Evolutionary conservation across 2,113 vertebrate species (phyloP).

Genomic region (Macquaria ambigua): DNA sequence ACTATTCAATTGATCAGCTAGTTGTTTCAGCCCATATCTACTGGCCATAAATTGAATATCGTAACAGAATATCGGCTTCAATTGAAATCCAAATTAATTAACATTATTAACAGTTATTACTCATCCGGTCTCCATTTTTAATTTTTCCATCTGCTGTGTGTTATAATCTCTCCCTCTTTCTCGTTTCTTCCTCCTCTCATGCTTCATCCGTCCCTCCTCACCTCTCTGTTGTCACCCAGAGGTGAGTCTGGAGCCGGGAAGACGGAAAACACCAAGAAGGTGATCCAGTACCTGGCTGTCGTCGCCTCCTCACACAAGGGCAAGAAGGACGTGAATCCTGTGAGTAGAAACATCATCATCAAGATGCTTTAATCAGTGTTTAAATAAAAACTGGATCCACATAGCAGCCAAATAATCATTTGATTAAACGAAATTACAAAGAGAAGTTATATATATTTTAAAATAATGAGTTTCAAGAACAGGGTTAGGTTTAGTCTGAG

Average conservation of each 20-base stretch:
- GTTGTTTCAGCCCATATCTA: too few species aligned
- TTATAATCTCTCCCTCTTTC: not conserved
- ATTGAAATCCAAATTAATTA: too few species aligned
- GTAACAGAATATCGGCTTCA: not conserved
- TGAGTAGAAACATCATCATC: constrained; percentile 59
- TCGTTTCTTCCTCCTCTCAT: not conserved
- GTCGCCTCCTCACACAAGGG: constrained; percentile 96
- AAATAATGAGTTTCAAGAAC: too few species aligned
- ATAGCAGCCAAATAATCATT: too few species aligned
- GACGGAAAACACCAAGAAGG: constrained; percentile 99
- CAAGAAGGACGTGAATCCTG: constrained; percentile 84
- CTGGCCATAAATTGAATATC: not conserved
- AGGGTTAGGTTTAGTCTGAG: too few species aligned
- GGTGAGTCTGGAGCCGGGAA: constrained; percentile 98
- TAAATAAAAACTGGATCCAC: not conserved
- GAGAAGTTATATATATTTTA: not conserved
- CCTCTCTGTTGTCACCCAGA: constrained; percentile 74
- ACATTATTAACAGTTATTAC: too few species aligned
- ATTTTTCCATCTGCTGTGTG: not conserved
- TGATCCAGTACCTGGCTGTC: constrained; percentile 97
- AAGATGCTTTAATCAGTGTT: not conserved
- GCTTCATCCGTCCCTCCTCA: too few species aligned
- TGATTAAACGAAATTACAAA: not conserved
- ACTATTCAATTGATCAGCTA: not conserved
- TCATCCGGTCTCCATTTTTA: too few species aligned